These are phyloP conservation scores for Poeciliopsis turneri DNA, from an alignment of 2,797 vertebrate genomes.

Conservation along the genomic window DNA sequence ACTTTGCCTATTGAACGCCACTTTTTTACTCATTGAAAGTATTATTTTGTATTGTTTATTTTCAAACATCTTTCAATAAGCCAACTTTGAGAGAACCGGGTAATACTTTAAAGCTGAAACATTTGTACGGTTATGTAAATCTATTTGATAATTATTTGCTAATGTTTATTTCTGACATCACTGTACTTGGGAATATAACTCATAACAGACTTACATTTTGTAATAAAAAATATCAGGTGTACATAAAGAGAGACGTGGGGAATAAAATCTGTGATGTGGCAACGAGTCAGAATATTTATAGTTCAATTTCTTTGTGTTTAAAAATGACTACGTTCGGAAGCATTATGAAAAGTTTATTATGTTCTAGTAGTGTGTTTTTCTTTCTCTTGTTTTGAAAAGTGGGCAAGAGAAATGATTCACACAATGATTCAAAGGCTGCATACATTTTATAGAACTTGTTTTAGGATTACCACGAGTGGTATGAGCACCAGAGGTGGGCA, in stretches of 20 bases:
- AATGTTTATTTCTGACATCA: constrained; percentile 4
- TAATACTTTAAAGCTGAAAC: constrained; percentile 7
- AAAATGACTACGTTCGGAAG: background rate
- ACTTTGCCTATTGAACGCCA: constrained; percentile 16
- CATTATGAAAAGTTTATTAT: background rate
- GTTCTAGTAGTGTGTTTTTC: background rate
- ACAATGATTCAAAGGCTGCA: background rate
- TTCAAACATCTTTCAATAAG: constrained; percentile 25
- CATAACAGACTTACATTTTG: background rate
- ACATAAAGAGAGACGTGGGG: background rate
- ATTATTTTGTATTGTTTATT: constrained; percentile 67
- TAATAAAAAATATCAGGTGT: background rate
- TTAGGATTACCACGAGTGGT: background rate
- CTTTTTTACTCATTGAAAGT: constrained; percentile 44
- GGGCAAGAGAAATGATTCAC: background rate
- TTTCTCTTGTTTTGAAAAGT: background rate
- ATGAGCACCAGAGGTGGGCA: background rate
- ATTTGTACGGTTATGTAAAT: constrained; percentile 1
- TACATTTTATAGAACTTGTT: background rate
- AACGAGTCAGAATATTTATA: no score
- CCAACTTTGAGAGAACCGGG: background rate
- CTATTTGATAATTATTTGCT: constrained; percentile 3
- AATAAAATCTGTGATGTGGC: constrained; percentile 2
- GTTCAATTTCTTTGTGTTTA: background rate
- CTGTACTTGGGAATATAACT: constrained; percentile 6